Conservation (phyloP, 23 tunicate genomes). For the Corella eumyota region DNA sequence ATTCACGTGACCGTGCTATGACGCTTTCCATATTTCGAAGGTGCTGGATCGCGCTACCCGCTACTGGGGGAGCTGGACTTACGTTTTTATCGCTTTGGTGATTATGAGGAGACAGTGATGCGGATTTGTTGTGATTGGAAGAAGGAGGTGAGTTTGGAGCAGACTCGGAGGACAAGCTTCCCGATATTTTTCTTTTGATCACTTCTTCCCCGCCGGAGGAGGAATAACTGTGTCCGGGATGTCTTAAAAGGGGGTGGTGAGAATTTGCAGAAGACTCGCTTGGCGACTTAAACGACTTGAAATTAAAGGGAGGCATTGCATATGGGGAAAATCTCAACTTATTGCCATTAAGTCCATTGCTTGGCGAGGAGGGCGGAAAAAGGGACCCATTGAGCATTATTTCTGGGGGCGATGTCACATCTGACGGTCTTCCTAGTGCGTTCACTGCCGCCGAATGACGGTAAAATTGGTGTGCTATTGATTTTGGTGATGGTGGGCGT, state of each 20-base stretch:
- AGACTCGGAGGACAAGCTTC: no score
- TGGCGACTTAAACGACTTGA: background rate
- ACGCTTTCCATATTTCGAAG: slow-evolving; percentile 67
- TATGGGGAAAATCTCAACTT: slow-evolving; percentile 54
- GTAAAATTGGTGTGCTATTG: slow-evolving; percentile 61
- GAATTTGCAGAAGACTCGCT: no score
- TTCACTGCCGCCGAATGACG: slow-evolving; percentile 27
- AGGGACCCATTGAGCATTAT: slow-evolving; percentile 13
- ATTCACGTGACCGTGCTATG: no score
- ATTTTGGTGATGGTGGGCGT: slow-evolving; percentile 34
- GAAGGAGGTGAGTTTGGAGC: no score
- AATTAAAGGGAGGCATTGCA: slow-evolving; percentile 24
- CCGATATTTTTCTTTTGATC: slow-evolving; percentile 23
- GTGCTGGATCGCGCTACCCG: slow-evolving; percentile 40
- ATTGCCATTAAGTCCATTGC: slow-evolving; percentile 4
- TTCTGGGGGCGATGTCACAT: slow-evolving; percentile 17
- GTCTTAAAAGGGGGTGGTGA: no score
- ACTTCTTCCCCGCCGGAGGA: no score
- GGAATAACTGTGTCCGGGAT: no score
- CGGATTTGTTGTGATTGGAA: no score
- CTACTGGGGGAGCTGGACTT: no score
- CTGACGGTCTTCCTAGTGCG: slow-evolving; percentile 5
- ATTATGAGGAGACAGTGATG: no score
- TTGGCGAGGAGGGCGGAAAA: slow-evolving; percentile 22
- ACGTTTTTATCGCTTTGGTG: no score